Evolutionary conservation across 2,797 vertebrate species (phyloP).

Genomic region (Melanotaenia boesemani): DNA sequence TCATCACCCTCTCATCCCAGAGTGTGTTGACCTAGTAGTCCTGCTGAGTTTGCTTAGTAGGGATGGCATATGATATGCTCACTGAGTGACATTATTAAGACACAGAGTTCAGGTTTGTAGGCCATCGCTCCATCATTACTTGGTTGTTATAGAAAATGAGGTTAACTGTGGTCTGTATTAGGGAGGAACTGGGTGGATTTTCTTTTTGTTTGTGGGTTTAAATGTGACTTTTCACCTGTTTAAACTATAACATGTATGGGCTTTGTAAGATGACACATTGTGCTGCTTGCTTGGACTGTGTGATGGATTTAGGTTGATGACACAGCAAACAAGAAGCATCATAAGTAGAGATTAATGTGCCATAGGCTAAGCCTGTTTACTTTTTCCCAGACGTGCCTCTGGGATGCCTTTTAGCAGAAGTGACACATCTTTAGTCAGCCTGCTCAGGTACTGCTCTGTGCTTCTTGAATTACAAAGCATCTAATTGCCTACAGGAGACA

Average conservation of each 20-base stretch:
- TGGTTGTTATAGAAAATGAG: conserved; percentile 38
- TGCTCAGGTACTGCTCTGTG: conserved; percentile 28
- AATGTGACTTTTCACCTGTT: conserved; percentile 53
- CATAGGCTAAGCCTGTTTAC: conserved; percentile 26
- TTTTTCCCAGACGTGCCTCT: conserved; percentile 13
- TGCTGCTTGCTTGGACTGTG: background rate
- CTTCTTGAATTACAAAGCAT: conserved; percentile 52
- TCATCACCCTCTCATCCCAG: conserved; percentile 36
- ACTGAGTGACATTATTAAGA: conserved; percentile 26
- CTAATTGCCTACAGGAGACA: conserved; percentile 54
- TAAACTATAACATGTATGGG: conserved; percentile 24
- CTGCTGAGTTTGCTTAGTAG: conserved; percentile 25
- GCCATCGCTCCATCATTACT: conserved; percentile 31
- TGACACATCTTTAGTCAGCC: conserved; percentile 34
- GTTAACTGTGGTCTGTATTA: conserved; percentile 27
- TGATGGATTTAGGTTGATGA: conserved; percentile 46
- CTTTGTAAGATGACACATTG: conserved; percentile 23
- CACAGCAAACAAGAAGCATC: conserved; percentile 44
- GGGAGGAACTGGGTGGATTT: conserved; percentile 33
- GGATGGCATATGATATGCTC: conserved; percentile 39
- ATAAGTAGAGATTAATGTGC: conserved; percentile 25
- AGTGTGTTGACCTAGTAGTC: conserved; percentile 31
- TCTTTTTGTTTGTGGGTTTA: conserved; percentile 40
- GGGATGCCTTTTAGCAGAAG: conserved; percentile 5
- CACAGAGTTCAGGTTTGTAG: conserved; percentile 33